phyloP scores from a whole-genome alignment of 1,140 invertebrate genomes.

The Drosophila repleta region DNA sequence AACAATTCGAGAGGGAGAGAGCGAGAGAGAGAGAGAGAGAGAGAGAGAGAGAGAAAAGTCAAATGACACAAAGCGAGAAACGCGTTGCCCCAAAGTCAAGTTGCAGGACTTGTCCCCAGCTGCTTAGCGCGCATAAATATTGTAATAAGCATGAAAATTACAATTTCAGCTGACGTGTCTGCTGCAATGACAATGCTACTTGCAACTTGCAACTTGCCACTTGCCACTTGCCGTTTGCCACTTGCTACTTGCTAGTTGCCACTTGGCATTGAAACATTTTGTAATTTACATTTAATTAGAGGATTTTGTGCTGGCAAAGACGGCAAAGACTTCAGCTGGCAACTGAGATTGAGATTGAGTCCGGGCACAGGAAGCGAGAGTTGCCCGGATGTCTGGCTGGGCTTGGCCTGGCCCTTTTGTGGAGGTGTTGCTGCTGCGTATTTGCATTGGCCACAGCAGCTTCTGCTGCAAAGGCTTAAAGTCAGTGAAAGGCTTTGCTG shows the following conservation, averaged over 20 bases:
- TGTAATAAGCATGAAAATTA: slow-evolving; percentile 75
- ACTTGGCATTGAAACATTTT: slow-evolving; percentile 60
- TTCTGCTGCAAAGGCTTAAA: slow-evolving; percentile 41
- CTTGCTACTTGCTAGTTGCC: slow-evolving; percentile 34
- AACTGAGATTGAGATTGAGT: not conserved
- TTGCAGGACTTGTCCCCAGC: slow-evolving; percentile 25
- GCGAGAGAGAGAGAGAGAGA: slow-evolving; percentile 5
- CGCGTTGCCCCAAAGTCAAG: slow-evolving; percentile 21
- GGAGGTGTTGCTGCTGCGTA: slow-evolving; percentile 43
- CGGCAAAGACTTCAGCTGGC: not conserved
- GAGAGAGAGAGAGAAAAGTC: slow-evolving; percentile 15
- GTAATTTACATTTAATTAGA: slow-evolving; percentile 76
- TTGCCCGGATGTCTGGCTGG: slow-evolving; percentile 23
- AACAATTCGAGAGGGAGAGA: slow-evolving; percentile 64
- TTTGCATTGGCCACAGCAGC: slow-evolving; percentile 41
- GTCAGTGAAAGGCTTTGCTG: slow-evolving; percentile 58
- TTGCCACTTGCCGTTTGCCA: slow-evolving; percentile 38
- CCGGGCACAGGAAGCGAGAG: slow-evolving; percentile 5
- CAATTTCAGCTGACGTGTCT: slow-evolving; percentile 57
- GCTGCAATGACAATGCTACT: slow-evolving; percentile 43
- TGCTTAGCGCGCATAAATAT: slow-evolving; percentile 67
- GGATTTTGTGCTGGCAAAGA: slow-evolving; percentile 56
- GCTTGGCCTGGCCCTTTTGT: slow-evolving; percentile 15
- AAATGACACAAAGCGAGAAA: slow-evolving; percentile 35
- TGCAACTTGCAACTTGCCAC: slow-evolving; percentile 26